Base-by-base conservation (phyloP, 2,113 vertebrate species). In the Recurvirostra avosetta region DNA sequence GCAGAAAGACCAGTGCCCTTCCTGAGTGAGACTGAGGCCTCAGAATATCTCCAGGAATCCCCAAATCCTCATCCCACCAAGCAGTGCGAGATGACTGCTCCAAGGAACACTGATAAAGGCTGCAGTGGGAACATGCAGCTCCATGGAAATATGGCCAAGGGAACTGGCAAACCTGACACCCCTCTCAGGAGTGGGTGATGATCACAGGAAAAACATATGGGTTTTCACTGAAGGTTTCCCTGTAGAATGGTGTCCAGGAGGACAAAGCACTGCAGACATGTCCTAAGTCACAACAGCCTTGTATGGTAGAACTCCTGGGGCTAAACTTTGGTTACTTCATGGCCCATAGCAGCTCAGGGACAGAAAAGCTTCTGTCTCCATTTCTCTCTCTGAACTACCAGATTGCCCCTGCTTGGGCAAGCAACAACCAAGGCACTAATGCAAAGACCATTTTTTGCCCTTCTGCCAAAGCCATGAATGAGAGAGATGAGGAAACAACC, bases 21-120 rank as follows among this genome's bases (percentile, higher is more conserved):
- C 18, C 66, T 79, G 43, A 50, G 47, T 27, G 36, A 74, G 47
- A 6, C 29, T 15, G 68, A 47, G 34, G 12, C 26, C 34, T 72
- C 53, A 38, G 41, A 21, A 66, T 66, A 66, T 21, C 8, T 47
- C 55, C 49, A 47, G 22, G 30, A 81, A 61, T 22, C 15, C 67
- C 43, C 66, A 78, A 2, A 62, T 38, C 45, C 34, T 58, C 34
- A 61, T 5, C 22, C 12, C 12, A 12, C 40, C 36, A 11, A 13
- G 52, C 56, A 56, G 8, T 3, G 7, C 0, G 2, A 6, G 0
- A 2, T 38, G 36, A 41, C 16, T 32, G 10, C n/a, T 78, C 30
- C 58, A 47, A 67, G 40, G 40, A n/a, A 4, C 50, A 66, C 36
- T 0, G 1, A 56, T 12, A 50, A 74, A 53, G 43, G 59, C 90